phyloP scores from a whole-genome alignment of 2,797 vertebrate genomes.

The Tiaroga cobitis region DNA sequence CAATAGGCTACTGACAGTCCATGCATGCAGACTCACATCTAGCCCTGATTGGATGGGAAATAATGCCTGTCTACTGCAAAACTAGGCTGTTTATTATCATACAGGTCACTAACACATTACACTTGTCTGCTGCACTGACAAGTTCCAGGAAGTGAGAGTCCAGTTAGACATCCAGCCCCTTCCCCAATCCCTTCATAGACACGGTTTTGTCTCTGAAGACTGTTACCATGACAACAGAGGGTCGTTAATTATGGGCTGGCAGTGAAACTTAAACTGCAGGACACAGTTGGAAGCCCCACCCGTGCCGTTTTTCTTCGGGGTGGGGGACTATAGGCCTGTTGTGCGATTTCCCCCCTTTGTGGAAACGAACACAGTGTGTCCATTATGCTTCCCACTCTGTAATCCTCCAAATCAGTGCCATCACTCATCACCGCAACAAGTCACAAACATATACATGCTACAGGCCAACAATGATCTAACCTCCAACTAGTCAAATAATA shows the following conservation, averaged over 20 bases:
- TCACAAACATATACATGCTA: neutral
- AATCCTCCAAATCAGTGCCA: constrained; percentile 56
- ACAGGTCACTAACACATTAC: neutral
- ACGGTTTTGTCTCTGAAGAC: constrained; percentile 35
- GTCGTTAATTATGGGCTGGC: constrained; percentile 61
- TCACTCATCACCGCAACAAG: constrained; percentile 43
- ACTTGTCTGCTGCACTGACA: neutral
- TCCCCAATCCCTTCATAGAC: constrained; percentile 14
- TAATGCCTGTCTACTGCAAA: neutral
- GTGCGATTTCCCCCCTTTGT: constrained; percentile 51
- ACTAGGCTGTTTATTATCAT: constrained; percentile 31
- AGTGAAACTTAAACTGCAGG: constrained; percentile 57
- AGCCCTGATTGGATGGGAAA: neutral
- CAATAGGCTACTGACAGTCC: neutral
- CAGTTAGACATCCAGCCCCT: constrained; percentile 19
- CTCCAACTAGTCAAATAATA: neutral
- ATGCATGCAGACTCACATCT: neutral
- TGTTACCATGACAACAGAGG: constrained; percentile 56
- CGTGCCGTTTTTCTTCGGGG: constrained; percentile 57
- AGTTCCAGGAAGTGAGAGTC: constrained; percentile 40
- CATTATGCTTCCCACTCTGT: constrained; percentile 69
- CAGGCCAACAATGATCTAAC: constrained; percentile 24
- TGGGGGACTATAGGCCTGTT: constrained; percentile 63
- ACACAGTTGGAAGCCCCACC: constrained; percentile 48
- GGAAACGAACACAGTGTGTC: constrained; percentile 68